These are phyloP conservation scores for Melipona quadrifasciata DNA, from an alignment of 1,140 invertebrate species.

Conservation along the genomic window DNA sequence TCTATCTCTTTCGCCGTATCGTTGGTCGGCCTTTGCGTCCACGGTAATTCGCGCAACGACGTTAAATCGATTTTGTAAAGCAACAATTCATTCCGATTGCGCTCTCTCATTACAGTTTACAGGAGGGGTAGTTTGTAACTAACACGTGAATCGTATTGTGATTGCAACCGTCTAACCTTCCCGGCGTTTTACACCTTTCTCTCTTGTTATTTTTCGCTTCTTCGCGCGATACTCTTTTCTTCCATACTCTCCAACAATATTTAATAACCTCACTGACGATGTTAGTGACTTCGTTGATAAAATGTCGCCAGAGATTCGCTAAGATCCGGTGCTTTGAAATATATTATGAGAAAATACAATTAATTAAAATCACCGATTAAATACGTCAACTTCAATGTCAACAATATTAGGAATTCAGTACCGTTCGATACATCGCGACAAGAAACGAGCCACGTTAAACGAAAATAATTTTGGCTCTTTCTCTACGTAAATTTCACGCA, in stretches of 20 bases:
- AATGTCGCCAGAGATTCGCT: not conserved
- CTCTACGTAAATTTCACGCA: not conserved
- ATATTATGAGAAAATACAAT: not conserved
- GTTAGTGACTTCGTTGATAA: not conserved
- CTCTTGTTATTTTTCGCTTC: not conserved
- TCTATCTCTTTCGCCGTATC: constrained; percentile 26
- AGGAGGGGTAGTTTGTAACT: not conserved
- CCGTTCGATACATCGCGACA: not conserved
- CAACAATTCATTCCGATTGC: constrained; percentile 43
- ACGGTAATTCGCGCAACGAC: constrained; percentile 49
- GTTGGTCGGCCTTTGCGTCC: constrained; percentile 8
- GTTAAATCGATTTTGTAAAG: constrained; percentile 54
- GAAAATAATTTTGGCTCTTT: not conserved
- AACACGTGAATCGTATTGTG: not conserved
- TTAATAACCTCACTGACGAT: not conserved
- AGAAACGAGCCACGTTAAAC: no score
- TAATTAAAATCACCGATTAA: constrained; percentile 18
- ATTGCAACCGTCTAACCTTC: not conserved
- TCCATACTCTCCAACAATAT: no score
- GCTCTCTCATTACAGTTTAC: constrained; percentile 2
- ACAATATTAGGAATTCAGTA: not conserved
- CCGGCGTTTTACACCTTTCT: not conserved
- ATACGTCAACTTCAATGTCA: not conserved
- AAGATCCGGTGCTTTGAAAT: not conserved
- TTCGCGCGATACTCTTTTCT: not conserved